Base-by-base conservation (phyloP, 2,888 invertebrate genomes). In the Aporophyla nigra region DNA sequence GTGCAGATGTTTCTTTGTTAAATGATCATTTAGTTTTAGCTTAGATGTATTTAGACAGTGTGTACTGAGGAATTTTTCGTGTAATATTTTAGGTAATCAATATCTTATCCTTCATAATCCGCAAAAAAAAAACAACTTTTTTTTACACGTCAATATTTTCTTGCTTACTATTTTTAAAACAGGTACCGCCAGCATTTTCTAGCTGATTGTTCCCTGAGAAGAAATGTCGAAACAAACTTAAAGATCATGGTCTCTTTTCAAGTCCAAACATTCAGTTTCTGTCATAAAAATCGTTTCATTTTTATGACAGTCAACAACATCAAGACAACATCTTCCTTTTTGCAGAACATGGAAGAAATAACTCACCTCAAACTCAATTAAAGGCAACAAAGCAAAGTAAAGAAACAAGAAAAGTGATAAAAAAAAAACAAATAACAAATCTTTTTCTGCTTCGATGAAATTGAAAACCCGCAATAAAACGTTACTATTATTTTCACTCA, bases 401-500 rank as follows among this genome's bases (percentile, higher is more conserved):
- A 66, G 19, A 14, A 67, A 63, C 10, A 16, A 61, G 40, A 54
- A 71, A 68, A 71, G 0, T 40, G 21, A 63, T 67, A n/a, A 7
- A 71, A 71, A 74, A 67, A 76, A 82, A 74, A 51, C 46, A 51
- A 74, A 76, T 59, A 73, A 83, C 80, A 86, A 83, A 81, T 86
- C 33, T 71, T 81, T 75, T 75, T 79, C 78, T 76, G 74, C 76
- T 73, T 81, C 81, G 62, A 62, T 27, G 77, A 58, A n/a, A 79
- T 79, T 71, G 81, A 80, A 83, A 86, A 87, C 63, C 58, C 59
- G 51, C 70, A 81, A 81, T 86, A 82, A 86, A 87, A 78, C 63
- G 74, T 68, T 78, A 71, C 53, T 72, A 82, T 86, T 84, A n/a
- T 87, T 78, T 80, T 87, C 70, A 77, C 46, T 54, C 59, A 78